Evolutionary conservation across 2,888 invertebrate genomes (phyloP).

Genomic region (Marronus borbonicus): DNA sequence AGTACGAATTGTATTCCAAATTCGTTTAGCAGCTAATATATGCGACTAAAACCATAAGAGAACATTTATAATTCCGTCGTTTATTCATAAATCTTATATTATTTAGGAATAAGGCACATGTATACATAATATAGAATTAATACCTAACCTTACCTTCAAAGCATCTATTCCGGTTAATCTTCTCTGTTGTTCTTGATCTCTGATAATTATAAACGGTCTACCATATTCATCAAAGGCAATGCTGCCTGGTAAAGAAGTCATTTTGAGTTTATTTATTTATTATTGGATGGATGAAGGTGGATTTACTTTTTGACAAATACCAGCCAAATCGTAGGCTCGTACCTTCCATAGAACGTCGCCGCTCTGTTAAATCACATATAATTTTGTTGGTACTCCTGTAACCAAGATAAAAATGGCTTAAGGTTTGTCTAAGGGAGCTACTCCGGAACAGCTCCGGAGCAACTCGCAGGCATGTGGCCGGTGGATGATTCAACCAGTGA

Average conservation of each 20-base stretch:
- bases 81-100: too few species aligned
- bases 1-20: constrained; percentile 90
- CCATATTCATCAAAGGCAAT: constrained; percentile 99
- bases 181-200: constrained; percentile 96
- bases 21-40: constrained; percentile 94
- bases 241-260: constrained; percentile 81
- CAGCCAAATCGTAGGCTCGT: too few species aligned
- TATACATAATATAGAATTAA: background rate
- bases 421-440: too few species aligned
- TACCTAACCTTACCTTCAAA: constrained; percentile 84
- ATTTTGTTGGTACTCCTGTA: too few species aligned
- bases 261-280: constrained; percentile 54
- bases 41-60: constrained; percentile 83
- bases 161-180: constrained; percentile 97
- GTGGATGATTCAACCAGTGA: too few species aligned
- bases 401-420: too few species aligned
- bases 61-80: too few species aligned
- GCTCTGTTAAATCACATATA: background rate
- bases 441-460: too few species aligned
- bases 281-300: constrained; percentile 44
- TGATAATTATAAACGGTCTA: constrained; percentile 96
- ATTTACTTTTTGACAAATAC: constrained; percentile 44
- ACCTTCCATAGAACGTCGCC: background rate
- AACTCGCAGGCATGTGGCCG: too few species aligned
- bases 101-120: background rate